Conservation (phyloP, 2,113 vertebrate species). For the Pelmatolapia mariae region DNA sequence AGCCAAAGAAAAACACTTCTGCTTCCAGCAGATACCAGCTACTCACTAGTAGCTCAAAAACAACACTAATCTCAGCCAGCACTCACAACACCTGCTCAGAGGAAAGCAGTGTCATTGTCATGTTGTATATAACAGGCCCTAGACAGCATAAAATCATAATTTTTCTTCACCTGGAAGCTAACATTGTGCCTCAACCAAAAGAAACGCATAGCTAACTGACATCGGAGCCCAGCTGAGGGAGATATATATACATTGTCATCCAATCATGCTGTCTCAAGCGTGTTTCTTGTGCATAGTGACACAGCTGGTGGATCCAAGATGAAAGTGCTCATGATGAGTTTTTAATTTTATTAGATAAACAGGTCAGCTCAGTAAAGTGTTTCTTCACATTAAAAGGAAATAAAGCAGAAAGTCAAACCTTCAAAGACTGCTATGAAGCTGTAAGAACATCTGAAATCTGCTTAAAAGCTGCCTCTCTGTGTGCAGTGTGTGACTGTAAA, state of each 20-base stretch:
- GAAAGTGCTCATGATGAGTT: neutral
- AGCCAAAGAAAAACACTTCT: neutral
- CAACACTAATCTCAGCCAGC: neutral
- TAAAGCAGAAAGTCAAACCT: neutral
- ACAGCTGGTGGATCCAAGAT: neutral
- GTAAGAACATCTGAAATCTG: neutral
- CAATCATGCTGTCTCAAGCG: neutral
- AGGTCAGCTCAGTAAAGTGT: neutral
- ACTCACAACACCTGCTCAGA: neutral
- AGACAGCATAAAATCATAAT: neutral
- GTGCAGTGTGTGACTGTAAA: constrained; percentile 82
- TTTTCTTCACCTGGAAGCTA: neutral
- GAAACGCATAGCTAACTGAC: neutral
- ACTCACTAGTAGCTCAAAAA: neutral
- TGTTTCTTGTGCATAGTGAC: neutral
- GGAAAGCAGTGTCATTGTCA: neutral
- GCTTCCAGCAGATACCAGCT: neutral
- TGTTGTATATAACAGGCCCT: neutral
- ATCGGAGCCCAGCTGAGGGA: neutral
- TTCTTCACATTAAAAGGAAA: neutral
- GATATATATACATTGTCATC: neutral
- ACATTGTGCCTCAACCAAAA: neutral
- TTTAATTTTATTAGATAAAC: neutral
- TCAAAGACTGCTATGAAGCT: neutral
- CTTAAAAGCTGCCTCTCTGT: neutral